Evolutionary conservation across 2,797 vertebrate genomes (phyloP).

Genomic region (Lithobates pipiens): DNA sequence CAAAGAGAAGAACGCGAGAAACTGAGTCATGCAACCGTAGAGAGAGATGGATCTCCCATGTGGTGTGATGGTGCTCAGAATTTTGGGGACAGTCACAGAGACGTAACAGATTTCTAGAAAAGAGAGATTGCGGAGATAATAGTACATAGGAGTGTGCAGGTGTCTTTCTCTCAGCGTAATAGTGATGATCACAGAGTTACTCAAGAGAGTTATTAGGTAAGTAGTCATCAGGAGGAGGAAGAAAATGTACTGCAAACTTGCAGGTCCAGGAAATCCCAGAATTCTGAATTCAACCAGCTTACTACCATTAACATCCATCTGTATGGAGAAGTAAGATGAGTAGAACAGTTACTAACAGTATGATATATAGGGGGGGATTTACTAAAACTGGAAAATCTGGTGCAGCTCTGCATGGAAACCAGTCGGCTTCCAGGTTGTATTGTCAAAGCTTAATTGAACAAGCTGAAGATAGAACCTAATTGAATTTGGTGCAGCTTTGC

Average conservation of each 20-base stretch:
- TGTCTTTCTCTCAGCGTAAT: background rate
- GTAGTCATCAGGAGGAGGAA: background rate
- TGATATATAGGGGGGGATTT: too few relatives aligned
- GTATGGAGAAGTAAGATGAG: too few relatives aligned
- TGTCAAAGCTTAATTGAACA: too few relatives aligned
- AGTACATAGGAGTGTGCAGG: background rate
- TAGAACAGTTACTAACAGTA: too few relatives aligned
- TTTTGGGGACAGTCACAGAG: background rate
- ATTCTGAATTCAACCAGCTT: background rate
- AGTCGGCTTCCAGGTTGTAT: too few relatives aligned
- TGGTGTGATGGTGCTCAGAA: background rate
- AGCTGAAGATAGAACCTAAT: too few relatives aligned
- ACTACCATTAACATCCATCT: background rate
- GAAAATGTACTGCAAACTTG: background rate
- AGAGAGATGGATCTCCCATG: background rate
- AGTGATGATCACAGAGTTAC: background rate
- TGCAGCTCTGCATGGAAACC: too few relatives aligned
- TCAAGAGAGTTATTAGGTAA: background rate
- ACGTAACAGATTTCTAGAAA: background rate
- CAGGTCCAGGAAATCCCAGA: constrained; percentile 14
- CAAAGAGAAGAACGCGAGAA: constrained; percentile 3
- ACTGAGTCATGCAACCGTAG: background rate
- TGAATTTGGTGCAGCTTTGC: too few relatives aligned
- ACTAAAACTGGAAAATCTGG: too few relatives aligned
- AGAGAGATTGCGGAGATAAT: too few relatives aligned